Conservation (phyloP, 2,797 vertebrate genomes). For the Ceryle rudis region DNA sequence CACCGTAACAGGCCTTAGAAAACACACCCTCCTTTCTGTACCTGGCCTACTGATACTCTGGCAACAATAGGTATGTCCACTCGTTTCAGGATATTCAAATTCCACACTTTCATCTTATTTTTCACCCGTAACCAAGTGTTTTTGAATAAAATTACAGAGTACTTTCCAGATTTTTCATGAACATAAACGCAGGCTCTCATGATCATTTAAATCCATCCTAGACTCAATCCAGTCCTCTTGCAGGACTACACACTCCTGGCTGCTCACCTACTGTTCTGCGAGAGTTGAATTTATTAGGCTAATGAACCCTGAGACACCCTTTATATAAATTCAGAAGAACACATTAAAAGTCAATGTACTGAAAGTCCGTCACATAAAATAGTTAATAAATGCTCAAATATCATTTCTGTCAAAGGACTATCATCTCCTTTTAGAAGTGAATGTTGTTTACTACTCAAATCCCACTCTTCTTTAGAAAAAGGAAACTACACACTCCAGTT, state of each 20-base stretch:
- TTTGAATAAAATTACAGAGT: neutral
- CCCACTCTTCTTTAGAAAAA: neutral
- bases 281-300: neutral
- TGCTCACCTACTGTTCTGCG: neutral
- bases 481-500: neutral
- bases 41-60: neutral
- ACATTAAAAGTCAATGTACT: neutral
- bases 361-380: neutral
- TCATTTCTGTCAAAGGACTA: neutral
- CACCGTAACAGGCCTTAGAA: neutral
- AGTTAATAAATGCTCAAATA: neutral
- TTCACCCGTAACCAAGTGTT: neutral
- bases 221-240: neutral
- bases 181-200: neutral
- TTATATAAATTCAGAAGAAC: neutral
- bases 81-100: neutral
- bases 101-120: neutral
- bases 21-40: neutral
- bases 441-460: neutral
- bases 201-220: neutral
- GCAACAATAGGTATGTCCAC: neutral
- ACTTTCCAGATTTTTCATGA: neutral
- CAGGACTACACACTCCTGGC: neutral
- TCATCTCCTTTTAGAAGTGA: neutral
- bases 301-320: neutral